These are phyloP conservation scores for Paracentrotus lividus DNA, from an alignment of 53 echinoderm and acorn worm genomes.

Conservation along the genomic window DNA sequence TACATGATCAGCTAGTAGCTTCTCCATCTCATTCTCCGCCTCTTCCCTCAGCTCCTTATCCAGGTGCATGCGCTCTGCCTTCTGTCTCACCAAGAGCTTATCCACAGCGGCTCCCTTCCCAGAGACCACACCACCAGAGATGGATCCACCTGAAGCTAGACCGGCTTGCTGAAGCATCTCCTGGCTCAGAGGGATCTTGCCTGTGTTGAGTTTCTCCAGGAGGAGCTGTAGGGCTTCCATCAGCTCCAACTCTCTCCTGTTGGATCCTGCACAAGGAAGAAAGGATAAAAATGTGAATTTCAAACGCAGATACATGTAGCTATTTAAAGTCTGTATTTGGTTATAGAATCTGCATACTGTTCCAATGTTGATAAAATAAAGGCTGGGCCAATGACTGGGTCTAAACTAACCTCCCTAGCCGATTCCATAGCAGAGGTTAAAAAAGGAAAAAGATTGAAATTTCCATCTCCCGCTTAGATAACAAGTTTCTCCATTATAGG, in stretches of 20 bases:
- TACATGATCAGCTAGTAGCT: conserved; percentile 81
- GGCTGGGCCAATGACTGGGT: too few species aligned
- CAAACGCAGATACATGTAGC: too few species aligned
- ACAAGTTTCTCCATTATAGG: too few species aligned
- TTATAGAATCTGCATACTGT: too few species aligned
- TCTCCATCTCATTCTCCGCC: conserved; percentile 90
- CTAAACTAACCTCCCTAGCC: too few species aligned
- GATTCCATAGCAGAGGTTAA: too few species aligned
- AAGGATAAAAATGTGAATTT: neutral
- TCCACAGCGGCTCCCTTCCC: conserved; percentile 87
- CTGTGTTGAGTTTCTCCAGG: conserved; percentile 92
- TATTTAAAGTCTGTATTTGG: too few species aligned
- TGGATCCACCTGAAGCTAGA: conserved; percentile 61
- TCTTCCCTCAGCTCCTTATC: conserved; percentile 86
- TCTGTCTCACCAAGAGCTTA: conserved; percentile 83
- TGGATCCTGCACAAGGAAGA: conserved; percentile 62
- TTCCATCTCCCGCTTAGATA: too few species aligned
- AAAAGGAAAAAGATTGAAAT: too few species aligned
- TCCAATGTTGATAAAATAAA: too few species aligned
- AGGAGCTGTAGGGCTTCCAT: conserved; percentile 93
- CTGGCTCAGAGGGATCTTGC: conserved; percentile 95
- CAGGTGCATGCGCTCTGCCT: conserved; percentile 82
- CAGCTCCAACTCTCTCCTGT: conserved; percentile 84
- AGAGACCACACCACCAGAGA: conserved; percentile 69
- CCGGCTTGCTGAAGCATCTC: conserved; percentile 94